Base-by-base conservation (phyloP, 2,888 invertebrate genomes). In the Bimastos eiseni region DNA sequence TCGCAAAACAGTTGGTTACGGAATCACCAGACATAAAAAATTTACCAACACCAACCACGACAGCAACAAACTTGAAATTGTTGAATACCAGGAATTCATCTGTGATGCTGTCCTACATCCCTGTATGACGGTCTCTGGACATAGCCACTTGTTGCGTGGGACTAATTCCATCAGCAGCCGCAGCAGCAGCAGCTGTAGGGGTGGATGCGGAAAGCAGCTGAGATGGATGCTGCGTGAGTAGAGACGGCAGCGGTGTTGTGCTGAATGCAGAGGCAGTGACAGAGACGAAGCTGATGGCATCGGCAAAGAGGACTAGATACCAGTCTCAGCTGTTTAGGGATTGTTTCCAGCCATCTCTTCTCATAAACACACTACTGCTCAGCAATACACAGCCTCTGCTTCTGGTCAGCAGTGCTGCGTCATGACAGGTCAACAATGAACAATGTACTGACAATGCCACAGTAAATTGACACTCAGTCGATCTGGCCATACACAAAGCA, bases 241-340 rank as follows among this genome's bases (percentile, higher is more conserved):
- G 70, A 70, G 70, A 70, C n/a, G 30, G 11, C 70, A 70, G 70
- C 70, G 30, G 2, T n/a, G 70, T n/a, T 70, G 70, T 70, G 70
- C 70, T 70, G n/a, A 70, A 70, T 70, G 70, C 70, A 70, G 70
- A n/a, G 30, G n/a, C 30, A 70, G 30, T 70, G 70, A n/a, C 70
- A 30, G n/a, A 30, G 70, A 8, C 30, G n/a, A 70, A 70, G 70
- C 70, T 70, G 70, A 70, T n/a, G 13, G n/a, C 70, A 8, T n/a
- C 11, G 0, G 70, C 30, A 70, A n/a, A 70, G 70, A 21, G 70
- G 70, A 70, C 70, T 30, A 70, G 30, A 70, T 70, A 70, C 70
- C 70, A 70, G 70, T 70, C n/a, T 30, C 70, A 70, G 70, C 70
- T 70, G 70, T 70, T 70, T 70, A n/a, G 70, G 70, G n/a, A n/a